phyloP scores from a whole-genome alignment of 2,797 vertebrate genomes.

The Pseudochaenichthys georgianus region DNA sequence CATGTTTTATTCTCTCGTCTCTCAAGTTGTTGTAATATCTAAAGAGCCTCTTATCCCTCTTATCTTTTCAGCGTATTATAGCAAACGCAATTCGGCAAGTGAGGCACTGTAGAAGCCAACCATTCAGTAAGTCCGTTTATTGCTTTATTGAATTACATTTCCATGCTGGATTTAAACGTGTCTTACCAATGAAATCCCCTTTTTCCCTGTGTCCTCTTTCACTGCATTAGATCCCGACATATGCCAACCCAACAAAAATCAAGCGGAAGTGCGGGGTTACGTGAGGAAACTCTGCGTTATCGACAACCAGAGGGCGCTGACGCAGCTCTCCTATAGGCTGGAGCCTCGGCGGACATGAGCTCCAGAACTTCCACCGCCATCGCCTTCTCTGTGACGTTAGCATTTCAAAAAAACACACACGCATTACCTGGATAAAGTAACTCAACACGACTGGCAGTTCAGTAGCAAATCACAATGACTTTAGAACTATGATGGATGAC shows the following conservation, averaged over 20 bases:
- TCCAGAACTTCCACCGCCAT: constrained; percentile 45
- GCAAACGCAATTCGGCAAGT: constrained; percentile 95
- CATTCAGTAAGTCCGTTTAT: constrained; percentile 91
- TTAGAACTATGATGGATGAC: constrained; percentile 43
- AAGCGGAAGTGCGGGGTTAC: constrained; percentile 95
- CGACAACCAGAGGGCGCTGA: constrained; percentile 99
- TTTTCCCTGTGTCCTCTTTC: constrained; percentile 7
- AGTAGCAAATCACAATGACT: constrained; percentile 72
- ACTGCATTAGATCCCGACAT: constrained; percentile 89
- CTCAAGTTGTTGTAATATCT: neutral
- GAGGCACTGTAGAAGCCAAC: constrained; percentile 94
- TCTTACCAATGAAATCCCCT: neutral
- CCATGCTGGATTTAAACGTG: neutral
- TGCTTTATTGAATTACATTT: neutral
- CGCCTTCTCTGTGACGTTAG: constrained; percentile 70
- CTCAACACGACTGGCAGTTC: constrained; percentile 41
- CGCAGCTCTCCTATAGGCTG: constrained; percentile 96
- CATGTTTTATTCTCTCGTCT: neutral
- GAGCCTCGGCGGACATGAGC: constrained; percentile 93
- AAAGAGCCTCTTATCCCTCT: constrained; percentile 13
- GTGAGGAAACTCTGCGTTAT: constrained; percentile 97
- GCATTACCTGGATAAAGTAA: constrained; percentile 32
- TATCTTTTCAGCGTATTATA: constrained; percentile 91
- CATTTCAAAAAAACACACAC: constrained; percentile 31
- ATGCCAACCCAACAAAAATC: constrained; percentile 95